A percentile compares a stretch with the other conserved stretches of the same genome.
These are phyloP conservation scores for Misgurnus anguillicaudatus DNA, from an alignment of 2,113 vertebrate species.

Conservation along the genomic window DNA sequence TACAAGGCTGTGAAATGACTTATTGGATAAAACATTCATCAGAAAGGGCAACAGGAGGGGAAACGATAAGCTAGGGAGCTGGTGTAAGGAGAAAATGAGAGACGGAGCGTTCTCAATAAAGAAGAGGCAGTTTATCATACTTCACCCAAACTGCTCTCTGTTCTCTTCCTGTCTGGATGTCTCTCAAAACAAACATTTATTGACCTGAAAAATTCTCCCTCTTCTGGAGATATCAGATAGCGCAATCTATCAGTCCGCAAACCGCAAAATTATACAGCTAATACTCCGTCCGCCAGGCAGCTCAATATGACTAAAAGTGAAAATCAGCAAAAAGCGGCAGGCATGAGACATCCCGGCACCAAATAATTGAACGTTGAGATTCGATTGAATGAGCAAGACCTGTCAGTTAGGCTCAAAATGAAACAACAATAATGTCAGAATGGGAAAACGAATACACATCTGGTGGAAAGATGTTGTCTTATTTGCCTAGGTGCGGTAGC, in stretches of 20 bases:
- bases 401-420: constrained; percentile 57
- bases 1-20: constrained; percentile 51
- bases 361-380: constrained; percentile 75
- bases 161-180: constrained; percentile 53
- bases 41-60: neutral
- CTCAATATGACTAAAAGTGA: constrained; percentile 62
- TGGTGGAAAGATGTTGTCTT: constrained; percentile 60
- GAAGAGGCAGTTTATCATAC: constrained; percentile 54
- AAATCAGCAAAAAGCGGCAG: constrained; percentile 61
- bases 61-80: neutral
- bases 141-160: constrained; percentile 39
- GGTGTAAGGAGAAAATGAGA: constrained; percentile 9
- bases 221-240: constrained; percentile 64
- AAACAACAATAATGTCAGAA: constrained; percentile 48
- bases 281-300: constrained; percentile 66
- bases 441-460: constrained; percentile 61
- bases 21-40: constrained; percentile 50
- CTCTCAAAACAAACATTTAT: constrained; percentile 68
- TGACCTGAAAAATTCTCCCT: constrained; percentile 64
- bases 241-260: constrained; percentile 66
- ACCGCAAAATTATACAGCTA: constrained; percentile 77
- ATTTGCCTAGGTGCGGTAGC: constrained; percentile 52
- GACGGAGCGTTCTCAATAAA: constrained; percentile 32
- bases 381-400: constrained; percentile 68
- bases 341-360: constrained; percentile 76